Percentiles rank a stretch among this genome's conserved stretches.
Conservation (phyloP, 2,113 vertebrate genomes). For the Gavialis gangeticus region DNA sequence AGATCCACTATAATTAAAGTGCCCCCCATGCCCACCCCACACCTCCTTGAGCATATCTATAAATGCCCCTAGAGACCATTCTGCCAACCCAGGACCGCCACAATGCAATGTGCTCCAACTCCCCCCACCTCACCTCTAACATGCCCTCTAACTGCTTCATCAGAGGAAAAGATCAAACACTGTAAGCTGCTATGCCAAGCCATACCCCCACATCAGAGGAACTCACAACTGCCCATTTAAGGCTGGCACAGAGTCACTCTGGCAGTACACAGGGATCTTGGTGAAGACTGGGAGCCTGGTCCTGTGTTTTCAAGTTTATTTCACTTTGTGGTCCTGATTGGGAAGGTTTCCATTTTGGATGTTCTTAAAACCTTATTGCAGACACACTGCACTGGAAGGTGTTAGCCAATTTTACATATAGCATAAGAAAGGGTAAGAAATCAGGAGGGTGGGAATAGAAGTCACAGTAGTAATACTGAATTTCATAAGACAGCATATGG, state of each 20-base stretch:
- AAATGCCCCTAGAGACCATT: not conserved
- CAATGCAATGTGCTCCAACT: not conserved
- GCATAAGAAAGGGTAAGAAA: not conserved
- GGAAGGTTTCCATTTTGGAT: not conserved
- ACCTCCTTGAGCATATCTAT: not conserved
- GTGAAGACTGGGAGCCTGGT: not conserved
- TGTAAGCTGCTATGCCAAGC: not conserved
- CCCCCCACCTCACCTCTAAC: not conserved
- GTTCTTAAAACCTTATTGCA: not conserved
- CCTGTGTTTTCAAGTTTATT: not conserved
- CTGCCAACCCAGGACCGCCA: not conserved
- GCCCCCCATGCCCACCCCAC: too few relatives aligned
- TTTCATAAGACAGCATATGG: not conserved
- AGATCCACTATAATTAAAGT: too few relatives aligned
- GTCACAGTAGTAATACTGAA: not conserved
- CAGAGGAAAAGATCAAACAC: not conserved
- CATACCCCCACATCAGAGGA: not conserved
- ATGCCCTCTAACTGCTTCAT: not conserved
- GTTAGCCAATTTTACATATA: not conserved
- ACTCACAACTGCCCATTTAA: not conserved
- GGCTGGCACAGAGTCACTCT: not conserved
- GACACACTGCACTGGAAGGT: not conserved
- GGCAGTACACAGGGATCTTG: not conserved
- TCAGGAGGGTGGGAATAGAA: not conserved
- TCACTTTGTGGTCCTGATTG: constrained; percentile 13